A percentile compares a stretch with the other conserved stretches of the same genome.
phyloP scores from a whole-genome alignment of 2,113 vertebrate species.

The Charadrius vociferus region DNA sequence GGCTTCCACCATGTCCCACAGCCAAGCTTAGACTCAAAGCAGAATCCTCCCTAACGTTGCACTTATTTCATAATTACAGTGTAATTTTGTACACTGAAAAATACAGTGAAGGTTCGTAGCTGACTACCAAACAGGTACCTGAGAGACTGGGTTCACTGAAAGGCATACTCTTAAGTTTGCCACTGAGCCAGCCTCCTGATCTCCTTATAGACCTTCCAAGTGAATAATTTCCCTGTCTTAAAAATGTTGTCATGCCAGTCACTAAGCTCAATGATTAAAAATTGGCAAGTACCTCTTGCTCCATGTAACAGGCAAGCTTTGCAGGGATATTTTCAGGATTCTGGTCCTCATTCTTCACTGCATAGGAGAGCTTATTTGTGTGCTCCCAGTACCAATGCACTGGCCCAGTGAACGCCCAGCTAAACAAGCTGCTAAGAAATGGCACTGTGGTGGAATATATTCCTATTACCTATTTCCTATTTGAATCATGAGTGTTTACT shows the following conservation, averaged over 20 bases:
- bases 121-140: not conserved
- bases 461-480: not conserved
- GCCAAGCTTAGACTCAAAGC: not conserved
- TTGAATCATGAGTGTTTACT: not conserved
- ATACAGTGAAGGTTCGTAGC: not conserved
- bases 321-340: not conserved
- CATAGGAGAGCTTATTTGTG: not conserved
- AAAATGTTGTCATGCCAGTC: not conserved
- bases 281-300: not conserved
- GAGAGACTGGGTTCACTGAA: not conserved
- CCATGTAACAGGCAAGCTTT: not conserved
- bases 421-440: not conserved
- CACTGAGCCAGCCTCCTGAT: not conserved
- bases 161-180: not conserved
- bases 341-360: not conserved
- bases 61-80: not conserved
- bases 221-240: not conserved
- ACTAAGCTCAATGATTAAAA: not conserved
- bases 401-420: not conserved
- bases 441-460: not conserved
- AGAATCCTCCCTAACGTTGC: not conserved
- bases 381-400: not conserved
- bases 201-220: not conserved
- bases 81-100: not conserved
- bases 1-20: not conserved